phyloP scores from a whole-genome alignment of 2,888 invertebrate species.

The Cyrtodaria siliqua region DNA sequence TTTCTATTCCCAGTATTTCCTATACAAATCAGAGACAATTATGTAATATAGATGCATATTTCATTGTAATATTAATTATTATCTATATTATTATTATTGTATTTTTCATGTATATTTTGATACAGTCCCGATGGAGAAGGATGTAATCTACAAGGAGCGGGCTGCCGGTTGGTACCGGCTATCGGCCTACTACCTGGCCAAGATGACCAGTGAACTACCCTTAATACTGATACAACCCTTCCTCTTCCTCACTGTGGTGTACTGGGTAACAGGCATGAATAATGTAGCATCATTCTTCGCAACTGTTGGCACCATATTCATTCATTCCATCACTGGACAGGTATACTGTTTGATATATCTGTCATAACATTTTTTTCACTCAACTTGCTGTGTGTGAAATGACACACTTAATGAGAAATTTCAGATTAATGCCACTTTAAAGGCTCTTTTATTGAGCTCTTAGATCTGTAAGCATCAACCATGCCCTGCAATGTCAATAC shows the following conservation, averaged over 20 bases:
- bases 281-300: constrained; percentile 89
- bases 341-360: constrained; percentile 85
- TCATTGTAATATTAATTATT: not conserved
- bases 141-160: constrained; percentile 93
- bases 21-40: too few species aligned
- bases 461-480: too few species aligned
- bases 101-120: not conserved
- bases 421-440: too few species aligned
- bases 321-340: constrained; percentile 92
- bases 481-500: too few species aligned
- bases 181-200: constrained; percentile 93
- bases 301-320: constrained; percentile 90
- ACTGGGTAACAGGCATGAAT: constrained; percentile 91
- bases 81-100: not conserved
- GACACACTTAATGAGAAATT: too few species aligned
- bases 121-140: constrained; percentile 91
- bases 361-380: too few species aligned
- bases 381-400: too few species aligned
- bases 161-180: constrained; percentile 92
- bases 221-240: constrained; percentile 91
- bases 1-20: too few species aligned
- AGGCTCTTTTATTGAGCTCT: too few species aligned
- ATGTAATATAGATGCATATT: constrained; percentile 87
- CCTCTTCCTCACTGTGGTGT: constrained; percentile 92
- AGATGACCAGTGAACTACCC: constrained; percentile 93